Evolutionary conservation across 2,888 invertebrate species (phyloP).

Genomic region (Ptycholaimellus sp.): DNA sequence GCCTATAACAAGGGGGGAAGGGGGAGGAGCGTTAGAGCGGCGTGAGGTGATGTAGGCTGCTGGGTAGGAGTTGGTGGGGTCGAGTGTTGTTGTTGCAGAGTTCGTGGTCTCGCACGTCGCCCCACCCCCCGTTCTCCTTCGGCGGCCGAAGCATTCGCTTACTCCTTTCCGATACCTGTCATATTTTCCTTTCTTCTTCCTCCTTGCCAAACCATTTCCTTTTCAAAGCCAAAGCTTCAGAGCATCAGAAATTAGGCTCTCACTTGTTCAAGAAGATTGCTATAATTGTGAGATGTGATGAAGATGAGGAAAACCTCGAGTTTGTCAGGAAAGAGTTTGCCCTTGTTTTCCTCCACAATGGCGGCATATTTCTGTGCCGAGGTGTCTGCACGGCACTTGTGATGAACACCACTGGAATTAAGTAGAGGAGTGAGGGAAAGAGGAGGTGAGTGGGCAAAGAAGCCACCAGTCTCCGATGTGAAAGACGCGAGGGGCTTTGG

Average conservation of each 20-base stretch:
- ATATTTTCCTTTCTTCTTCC: no score
- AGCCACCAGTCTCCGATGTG: constrained; percentile 81
- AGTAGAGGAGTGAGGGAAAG: constrained; percentile 2
- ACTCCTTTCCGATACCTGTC: constrained; percentile 11
- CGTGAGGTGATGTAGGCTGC: no score
- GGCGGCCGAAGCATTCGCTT: constrained; percentile 20
- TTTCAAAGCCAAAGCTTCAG: no score
- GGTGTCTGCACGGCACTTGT: constrained; percentile 42
- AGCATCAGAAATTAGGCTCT: no score
- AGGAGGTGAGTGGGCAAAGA: not conserved
- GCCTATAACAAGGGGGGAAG: no score
- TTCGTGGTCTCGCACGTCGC: constrained; percentile 60
- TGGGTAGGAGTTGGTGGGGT: no score
- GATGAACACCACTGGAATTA: constrained; percentile 61
- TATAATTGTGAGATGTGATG: no score
- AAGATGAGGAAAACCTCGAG: constrained; percentile 19
- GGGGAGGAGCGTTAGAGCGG: no score
- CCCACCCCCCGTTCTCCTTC: constrained; percentile 74
- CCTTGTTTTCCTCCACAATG: constrained; percentile 27
- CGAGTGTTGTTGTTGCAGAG: constrained; percentile 36
- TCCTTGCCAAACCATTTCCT: no score
- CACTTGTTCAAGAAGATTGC: no score
- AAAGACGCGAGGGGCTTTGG: constrained; percentile 76
- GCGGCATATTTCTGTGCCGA: no score
- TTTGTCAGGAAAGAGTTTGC: constrained; percentile 31